Percentiles rank a stretch among this genome's conserved stretches.
These are phyloP conservation scores for Dendroctonus ponderosae DNA, from an alignment of 1,140 invertebrate genomes.

Conservation along the genomic window DNA sequence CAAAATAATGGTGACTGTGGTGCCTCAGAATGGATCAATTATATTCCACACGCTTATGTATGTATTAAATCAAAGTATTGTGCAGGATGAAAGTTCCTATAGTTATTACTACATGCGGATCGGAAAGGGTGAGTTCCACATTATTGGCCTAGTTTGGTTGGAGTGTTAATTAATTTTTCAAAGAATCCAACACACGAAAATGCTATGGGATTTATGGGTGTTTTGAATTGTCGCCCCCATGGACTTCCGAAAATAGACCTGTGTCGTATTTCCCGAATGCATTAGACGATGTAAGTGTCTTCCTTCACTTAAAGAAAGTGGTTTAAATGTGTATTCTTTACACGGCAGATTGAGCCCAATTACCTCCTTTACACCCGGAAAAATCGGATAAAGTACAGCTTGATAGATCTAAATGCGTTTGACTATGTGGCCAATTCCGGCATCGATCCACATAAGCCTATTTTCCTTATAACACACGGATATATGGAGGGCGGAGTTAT, in stretches of 20 bases:
- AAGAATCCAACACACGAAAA: conserved; percentile 53
- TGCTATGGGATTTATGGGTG: conserved; percentile 82
- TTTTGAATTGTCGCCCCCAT: conserved; percentile 77
- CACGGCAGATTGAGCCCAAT: conserved; percentile 49
- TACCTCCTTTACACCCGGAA: conserved; percentile 58
- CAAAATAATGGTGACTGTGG: conserved; percentile 5
- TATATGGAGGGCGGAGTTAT: conserved; percentile 80
- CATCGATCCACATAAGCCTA: conserved; percentile 60
- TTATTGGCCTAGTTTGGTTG: too few species aligned
- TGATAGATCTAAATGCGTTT: conserved; percentile 63
- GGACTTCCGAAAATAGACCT: conserved; percentile 73
- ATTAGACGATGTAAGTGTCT: conserved; percentile 54
- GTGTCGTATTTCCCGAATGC: conserved; percentile 74
- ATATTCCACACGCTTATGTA: conserved; percentile 40
- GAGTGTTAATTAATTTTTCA: conserved; percentile 1
- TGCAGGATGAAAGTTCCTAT: conserved; percentile 45
- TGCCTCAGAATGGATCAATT: conserved; percentile 11
- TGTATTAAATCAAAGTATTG: conserved; percentile 47
- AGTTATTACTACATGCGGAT: conserved; percentile 48
- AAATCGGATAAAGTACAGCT: conserved; percentile 56
- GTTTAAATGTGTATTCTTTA: background rate
- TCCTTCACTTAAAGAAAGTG: background rate
- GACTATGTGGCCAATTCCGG: conserved; percentile 60
- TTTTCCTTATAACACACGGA: conserved; percentile 80
- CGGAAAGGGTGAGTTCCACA: conserved; percentile 43